Evolutionary conservation across 2,113 vertebrate species (phyloP).

Genomic region (Pagrus major): DNA sequence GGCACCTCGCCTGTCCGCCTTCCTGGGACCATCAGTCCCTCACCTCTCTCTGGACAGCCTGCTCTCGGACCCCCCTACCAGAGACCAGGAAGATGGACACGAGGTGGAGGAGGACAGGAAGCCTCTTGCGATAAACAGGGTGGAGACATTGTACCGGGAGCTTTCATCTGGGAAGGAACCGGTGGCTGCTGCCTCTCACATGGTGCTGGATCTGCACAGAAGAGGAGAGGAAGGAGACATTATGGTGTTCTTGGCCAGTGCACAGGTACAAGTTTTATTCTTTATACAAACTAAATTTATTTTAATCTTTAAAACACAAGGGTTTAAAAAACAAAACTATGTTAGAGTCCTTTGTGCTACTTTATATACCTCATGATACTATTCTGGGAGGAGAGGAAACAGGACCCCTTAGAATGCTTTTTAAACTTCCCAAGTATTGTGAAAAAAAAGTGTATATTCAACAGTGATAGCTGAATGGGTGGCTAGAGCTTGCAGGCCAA

Average conservation of each 20-base stretch:
- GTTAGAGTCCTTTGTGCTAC: no score
- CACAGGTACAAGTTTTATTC: conserved; percentile 81
- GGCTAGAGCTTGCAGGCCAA: no score
- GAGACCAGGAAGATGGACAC: neutral
- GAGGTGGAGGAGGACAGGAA: conserved; percentile 11
- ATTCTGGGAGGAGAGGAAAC: no score
- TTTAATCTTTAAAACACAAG: no score
- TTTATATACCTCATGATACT: no score
- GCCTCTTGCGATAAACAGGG: neutral
- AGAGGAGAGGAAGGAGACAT: conserved; percentile 87
- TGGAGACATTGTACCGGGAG: conserved; percentile 85
- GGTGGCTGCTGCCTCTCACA: conserved; percentile 84
- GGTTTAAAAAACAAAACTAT: no score
- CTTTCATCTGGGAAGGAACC: conserved; percentile 76
- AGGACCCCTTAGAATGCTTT: no score
- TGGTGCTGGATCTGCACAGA: conserved; percentile 91
- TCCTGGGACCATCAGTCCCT: conserved; percentile 79
- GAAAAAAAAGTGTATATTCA: no score
- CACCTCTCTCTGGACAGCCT: conserved; percentile 75
- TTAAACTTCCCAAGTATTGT: no score
- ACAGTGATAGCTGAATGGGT: no score
- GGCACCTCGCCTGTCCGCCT: conserved; percentile 83
- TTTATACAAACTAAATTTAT: no score
- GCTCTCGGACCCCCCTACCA: conserved; percentile 26
- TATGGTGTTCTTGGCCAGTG: conserved; percentile 89